Conservation (phyloP, 2,888 invertebrate species). For the Sminthurinus aureus region DNA sequence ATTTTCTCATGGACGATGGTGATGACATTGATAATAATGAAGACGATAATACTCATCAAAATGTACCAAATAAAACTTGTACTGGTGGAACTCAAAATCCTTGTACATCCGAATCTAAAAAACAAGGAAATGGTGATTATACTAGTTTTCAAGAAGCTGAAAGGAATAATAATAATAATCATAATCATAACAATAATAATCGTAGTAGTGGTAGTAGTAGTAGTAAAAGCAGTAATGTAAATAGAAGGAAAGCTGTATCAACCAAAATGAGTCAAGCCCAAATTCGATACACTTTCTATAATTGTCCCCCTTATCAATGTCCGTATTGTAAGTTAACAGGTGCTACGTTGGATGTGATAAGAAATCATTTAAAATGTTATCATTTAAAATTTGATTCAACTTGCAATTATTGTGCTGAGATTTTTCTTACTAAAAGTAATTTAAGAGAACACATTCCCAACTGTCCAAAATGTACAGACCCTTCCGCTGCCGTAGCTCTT, state of each 20-base stretch:
- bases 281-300: neutral
- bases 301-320: constrained; percentile 9
- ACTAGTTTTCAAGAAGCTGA: neutral
- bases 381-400: constrained; percentile 2
- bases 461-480: neutral
- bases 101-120: too few species aligned
- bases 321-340: neutral
- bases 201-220: too few species aligned
- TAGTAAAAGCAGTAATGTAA: too few species aligned
- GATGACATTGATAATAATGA: neutral
- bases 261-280: neutral
- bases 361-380: neutral
- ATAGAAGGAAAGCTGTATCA: neutral
- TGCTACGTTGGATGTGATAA: neutral
- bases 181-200: too few species aligned
- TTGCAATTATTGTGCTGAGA: neutral
- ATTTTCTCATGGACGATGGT: neutral
- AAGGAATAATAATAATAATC: neutral
- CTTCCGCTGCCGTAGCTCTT: neutral
- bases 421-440: neutral
- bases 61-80: neutral
- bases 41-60: neutral
- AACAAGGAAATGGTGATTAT: too few species aligned
- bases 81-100: too few species aligned
- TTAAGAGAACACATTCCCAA: neutral